Base-by-base conservation (phyloP, 2,113 vertebrate species). In the Ranitomeya imitator region DNA sequence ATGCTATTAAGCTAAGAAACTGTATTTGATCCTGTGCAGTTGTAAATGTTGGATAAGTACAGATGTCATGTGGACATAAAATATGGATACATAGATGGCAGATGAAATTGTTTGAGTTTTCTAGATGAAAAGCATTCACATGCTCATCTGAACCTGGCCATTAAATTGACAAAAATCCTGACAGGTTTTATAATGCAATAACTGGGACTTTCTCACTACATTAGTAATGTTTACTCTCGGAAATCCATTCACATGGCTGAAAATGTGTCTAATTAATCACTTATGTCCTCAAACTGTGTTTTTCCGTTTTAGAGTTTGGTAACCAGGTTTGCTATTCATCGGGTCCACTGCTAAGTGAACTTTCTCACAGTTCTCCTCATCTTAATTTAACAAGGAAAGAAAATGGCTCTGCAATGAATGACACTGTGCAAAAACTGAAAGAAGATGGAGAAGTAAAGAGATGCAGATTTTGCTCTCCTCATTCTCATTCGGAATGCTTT, bases 401-500 rank as follows among this genome's bases (percentile, higher is more conserved):
- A 88, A 88, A 88, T 79, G 59, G 9, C 83, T 78, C 89, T 91
- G 89, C 91, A 89, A 82, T 15, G 88, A 90, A 89, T 92, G 90
- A 85, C 91, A 85, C 91, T 90, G 84, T 79, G 90, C 80, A 73
- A 80, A 15, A 1, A 67, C 59, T 85, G 90, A 92, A 92, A 91
- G 89, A 90, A 89, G 79, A 60, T 86, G 90, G 26, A 79, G 82
- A 85, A 86, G 90, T 91, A 94, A 93, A 94, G 91, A 83, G 84
- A 90, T 86, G 90, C 82, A 89, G 92, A 91, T 92, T 93, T 92
- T 91, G 91, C 93, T 86, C 87, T 0, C 21, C 83, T 11, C 26
- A 90, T 90, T 90, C 89, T 91, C 59, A 61, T 86, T 92, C 84
- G 0, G 19, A 87, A 89, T 89, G 86, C 87, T 88, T 2, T 61